Evolutionary conservation across 2,113 vertebrate genomes (phyloP).

Genomic region (Stigmatopora nigra): DNA sequence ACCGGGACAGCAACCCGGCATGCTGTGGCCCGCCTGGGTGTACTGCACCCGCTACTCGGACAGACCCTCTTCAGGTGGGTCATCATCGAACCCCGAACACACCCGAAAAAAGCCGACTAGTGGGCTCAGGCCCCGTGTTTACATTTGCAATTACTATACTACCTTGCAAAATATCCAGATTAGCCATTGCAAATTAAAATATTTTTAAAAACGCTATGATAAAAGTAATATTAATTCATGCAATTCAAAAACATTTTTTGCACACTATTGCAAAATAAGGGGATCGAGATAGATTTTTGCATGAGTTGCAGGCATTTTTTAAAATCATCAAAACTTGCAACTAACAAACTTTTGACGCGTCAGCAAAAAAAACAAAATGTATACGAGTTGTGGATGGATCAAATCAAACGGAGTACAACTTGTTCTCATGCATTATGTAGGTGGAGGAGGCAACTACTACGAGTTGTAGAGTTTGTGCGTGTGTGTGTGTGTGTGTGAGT

Average conservation of each 20-base stretch:
- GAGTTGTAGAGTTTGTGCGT: conserved; percentile 47
- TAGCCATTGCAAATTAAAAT: too few relatives aligned
- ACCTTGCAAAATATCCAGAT: too few relatives aligned
- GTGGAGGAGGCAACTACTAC: conserved; percentile 57
- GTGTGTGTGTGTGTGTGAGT: neutral
- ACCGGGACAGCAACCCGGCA: conserved; percentile 72
- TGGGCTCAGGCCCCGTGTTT: neutral
- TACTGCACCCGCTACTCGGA: conserved; percentile 98
- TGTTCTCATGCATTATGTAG: conserved; percentile 68
- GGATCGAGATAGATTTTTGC: neutral
- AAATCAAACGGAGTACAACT: conserved; percentile 51
- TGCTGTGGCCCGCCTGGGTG: conserved; percentile 98
- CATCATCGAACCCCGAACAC: conserved; percentile 45
- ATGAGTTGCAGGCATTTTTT: neutral
- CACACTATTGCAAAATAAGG: neutral
- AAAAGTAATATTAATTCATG: neutral
- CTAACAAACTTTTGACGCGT: neutral
- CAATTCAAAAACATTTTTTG: neutral
- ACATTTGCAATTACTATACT: neutral
- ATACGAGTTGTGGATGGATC: neutral
- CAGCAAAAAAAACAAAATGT: neutral
- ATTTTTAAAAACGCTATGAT: neutral
- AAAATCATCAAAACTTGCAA: neutral
- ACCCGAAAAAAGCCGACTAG: conserved; percentile 56
- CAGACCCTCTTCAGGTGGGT: conserved; percentile 94